phyloP scores from a whole-genome alignment of 2,888 invertebrate genomes.

The Dasypogon diadema region DNA sequence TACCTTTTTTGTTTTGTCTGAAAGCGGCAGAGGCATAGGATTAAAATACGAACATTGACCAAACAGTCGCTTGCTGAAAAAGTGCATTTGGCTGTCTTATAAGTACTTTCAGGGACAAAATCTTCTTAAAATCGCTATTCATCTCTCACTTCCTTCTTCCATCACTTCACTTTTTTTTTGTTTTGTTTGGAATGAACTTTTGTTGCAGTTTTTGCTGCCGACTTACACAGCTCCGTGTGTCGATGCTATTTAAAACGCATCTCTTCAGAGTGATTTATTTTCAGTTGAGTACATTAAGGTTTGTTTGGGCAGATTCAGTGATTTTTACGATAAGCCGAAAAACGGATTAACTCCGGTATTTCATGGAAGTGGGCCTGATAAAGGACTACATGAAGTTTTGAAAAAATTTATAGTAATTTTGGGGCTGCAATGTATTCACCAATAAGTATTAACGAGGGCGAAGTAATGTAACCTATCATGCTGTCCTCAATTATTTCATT shows the following conservation, averaged over 20 bases:
- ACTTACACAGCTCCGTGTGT: neutral
- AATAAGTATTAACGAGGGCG: too few relatives aligned
- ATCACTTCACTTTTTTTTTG: neutral
- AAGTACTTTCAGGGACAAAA: slow-evolving; percentile 44
- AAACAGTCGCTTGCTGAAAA: slow-evolving; percentile 21
- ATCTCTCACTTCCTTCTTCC: slow-evolving; percentile 51
- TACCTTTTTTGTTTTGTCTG: slow-evolving; percentile 9
- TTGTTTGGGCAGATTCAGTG: slow-evolving; percentile 40
- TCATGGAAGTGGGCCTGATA: too few relatives aligned
- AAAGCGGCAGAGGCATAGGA: slow-evolving; percentile 44
- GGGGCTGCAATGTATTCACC: too few relatives aligned
- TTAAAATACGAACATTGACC: slow-evolving; percentile 49
- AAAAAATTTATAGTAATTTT: too few relatives aligned
- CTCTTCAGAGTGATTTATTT: slow-evolving; percentile 2
- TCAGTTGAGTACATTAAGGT: neutral
- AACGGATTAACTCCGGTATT: too few relatives aligned
- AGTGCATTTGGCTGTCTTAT: slow-evolving; percentile 48
- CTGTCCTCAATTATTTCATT: too few relatives aligned
- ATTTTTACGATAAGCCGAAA: slow-evolving; percentile 35
- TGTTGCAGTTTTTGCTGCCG: slow-evolving; percentile 7
- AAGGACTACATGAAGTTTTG: too few relatives aligned
- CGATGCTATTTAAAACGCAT: neutral
- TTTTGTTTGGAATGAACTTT: slow-evolving; percentile 9
- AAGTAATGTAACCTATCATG: too few relatives aligned
- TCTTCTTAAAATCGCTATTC: slow-evolving; percentile 43